Evolutionary conservation across 2,888 invertebrate genomes (phyloP), one percentile per base, ranked within the genome.

Genomic region (Gastracanthus pulcherrimus): DNA sequence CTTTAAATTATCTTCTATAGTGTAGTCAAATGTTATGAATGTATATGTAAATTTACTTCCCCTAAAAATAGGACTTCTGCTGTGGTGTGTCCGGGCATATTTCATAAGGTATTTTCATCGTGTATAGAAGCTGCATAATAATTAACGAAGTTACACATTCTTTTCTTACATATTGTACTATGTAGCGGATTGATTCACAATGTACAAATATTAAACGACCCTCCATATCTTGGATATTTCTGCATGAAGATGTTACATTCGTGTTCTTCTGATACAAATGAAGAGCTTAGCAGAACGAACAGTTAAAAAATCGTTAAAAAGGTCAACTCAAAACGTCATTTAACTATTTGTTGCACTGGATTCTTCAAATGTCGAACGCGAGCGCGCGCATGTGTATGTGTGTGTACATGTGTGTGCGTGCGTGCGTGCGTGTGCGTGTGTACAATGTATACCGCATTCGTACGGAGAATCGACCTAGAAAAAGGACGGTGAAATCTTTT

Each of bases 31-130:
- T 87, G 86, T 89, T 89, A 89, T 89, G 88, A 89, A 89, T 84
- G 88, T 89, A 89, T 89, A 88, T 89, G 87, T 90, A 90, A 90
- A 91, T 89, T 89, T 89, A 89, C 87, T 89, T 88, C 86, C 87
- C 89, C 89, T 90, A 90, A 91, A 91, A 90, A 90, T 90, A 90
- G 88, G 89, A 89, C 88, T 86, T 89, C 87, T 87, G 85, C 85
- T 87, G 85, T 87, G 86, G 84, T 88, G 85, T 87, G 85, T 87
- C 87, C 86, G 85, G 87, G 88, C 87, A 88, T 88, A 86, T 88
- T 90, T 89, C 88, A 89, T 87, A 89, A 89, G 87, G 89, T 87
- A 87, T 81, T 83, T 72, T 60, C 66, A 83, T 84, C 81, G 76
- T 85, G 86, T 89, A 87, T 89, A 89, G 88, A 89, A 89, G 86